Conservation (phyloP, 2,797 vertebrate genomes). For the Huso huso region DNA sequence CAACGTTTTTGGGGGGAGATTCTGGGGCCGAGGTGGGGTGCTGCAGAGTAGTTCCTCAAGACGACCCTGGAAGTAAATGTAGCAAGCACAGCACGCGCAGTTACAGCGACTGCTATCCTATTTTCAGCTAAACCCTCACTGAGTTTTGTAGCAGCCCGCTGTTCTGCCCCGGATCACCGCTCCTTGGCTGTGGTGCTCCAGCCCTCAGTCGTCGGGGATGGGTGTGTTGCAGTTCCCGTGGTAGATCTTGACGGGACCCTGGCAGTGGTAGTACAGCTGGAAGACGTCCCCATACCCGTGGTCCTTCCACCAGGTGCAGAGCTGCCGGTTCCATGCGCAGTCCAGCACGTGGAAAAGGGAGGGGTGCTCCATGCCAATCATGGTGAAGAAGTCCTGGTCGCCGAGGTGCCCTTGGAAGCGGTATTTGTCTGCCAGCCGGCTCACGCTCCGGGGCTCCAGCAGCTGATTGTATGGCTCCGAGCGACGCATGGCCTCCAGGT, state of each 20-base stretch:
- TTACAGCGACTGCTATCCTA: too few species aligned
- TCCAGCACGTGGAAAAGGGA: constrained; percentile 77
- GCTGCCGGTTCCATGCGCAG: constrained; percentile 92
- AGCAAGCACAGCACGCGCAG: too few species aligned
- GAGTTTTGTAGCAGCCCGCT: too few species aligned
- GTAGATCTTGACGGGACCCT: constrained; percentile 76
- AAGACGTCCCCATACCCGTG: constrained; percentile 87
- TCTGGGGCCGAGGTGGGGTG: too few species aligned
- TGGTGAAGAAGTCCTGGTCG: constrained; percentile 96
- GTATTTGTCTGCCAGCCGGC: constrained; percentile 77
- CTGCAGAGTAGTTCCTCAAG: too few species aligned
- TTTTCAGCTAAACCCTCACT: too few species aligned
- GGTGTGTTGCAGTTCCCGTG: constrained; percentile 93
- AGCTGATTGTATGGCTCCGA: constrained; percentile 80
- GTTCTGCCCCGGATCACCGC: too few species aligned
- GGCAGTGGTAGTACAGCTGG: constrained; percentile 76
- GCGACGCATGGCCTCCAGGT: constrained; percentile 80
- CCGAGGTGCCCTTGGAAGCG: constrained; percentile 90
- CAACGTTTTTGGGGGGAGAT: too few species aligned
- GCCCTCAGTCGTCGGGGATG: constrained; percentile 73
- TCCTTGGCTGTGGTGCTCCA: too few species aligned
- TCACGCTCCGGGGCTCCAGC: constrained; percentile 67
- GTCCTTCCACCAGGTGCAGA: constrained; percentile 95
- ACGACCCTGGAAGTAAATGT: too few species aligned
- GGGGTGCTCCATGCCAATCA: constrained; percentile 93